These are phyloP conservation scores for Leptocoma aspasia DNA, from an alignment of 2,113 vertebrate species.

Conservation along the genomic window DNA sequence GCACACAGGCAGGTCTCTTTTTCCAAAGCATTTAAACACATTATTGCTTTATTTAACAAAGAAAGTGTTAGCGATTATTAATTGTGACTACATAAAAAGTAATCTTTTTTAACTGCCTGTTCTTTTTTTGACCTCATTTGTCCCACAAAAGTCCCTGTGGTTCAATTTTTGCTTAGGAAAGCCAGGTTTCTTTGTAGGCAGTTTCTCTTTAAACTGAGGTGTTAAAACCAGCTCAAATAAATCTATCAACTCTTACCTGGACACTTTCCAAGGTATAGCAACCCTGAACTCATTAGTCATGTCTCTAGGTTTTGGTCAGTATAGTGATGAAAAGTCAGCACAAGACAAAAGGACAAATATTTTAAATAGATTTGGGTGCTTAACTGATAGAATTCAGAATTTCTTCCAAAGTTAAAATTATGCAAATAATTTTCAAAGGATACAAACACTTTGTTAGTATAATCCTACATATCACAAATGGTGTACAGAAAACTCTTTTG, in stretches of 20 bases:
- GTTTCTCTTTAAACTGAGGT: not conserved
- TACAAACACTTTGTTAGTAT: not conserved
- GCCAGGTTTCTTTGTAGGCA: not conserved
- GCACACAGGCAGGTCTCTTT: not conserved
- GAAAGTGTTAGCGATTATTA: not conserved
- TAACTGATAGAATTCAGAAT: not conserved
- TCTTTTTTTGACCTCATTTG: not conserved
- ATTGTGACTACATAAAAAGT: not conserved
- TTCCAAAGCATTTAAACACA: not conserved
- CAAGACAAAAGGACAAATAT: not conserved
- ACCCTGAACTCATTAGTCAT: not conserved
- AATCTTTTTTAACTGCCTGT: not conserved
- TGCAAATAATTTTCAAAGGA: not conserved
- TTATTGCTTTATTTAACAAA: not conserved
- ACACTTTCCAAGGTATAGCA: not conserved
- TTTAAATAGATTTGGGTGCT: not conserved
- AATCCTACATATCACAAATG: not conserved
- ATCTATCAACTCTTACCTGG: not conserved
- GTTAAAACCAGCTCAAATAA: not conserved
- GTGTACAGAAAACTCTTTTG: not conserved
- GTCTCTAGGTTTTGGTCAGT: not conserved
- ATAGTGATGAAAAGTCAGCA: not conserved
- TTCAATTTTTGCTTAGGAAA: not conserved
- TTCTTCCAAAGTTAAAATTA: not conserved
- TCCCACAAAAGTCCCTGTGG: not conserved